Base-by-base conservation (phyloP, 2,888 invertebrate genomes). In the Agonopterix arenella region DNA sequence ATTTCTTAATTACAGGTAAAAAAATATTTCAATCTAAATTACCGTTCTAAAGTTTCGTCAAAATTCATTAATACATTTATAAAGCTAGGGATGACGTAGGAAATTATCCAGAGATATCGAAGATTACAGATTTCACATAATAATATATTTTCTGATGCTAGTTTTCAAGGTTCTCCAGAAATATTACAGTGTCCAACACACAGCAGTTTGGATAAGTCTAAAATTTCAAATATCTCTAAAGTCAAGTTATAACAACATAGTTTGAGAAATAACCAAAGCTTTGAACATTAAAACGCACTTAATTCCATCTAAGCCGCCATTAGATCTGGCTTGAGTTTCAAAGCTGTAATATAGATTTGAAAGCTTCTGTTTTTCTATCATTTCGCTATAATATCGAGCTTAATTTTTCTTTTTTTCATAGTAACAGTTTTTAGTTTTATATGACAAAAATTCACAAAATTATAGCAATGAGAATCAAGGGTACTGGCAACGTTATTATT, bases 331-430 rank as follows among this genome's bases (percentile, higher is more conserved):
- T 76, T 70, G 69, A 75, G 70, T 77, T 76, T 73, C 66, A 68
- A 79, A 66, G 84, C 84, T 88, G 85, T 88, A 85, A 76, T 70
- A 80, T 82, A 83, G 77, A 77, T 73, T 76, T 85, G 65, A 73
- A 74, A 83, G 84, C 84, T 84, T 84, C 64, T 66, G n/a, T 40
- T 75, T 76, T 81, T 77, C 72, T 73, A 54, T 77, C 66, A 78
- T 83, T 78, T 75, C 73, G 84, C 83, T 81, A 78, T 73, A 73
- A 76, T 76, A 64, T 74, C 53, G 68, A 78, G 82, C 82, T 83
- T 84, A 72, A 64, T 76, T 75, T 78, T 75, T 54, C 58, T 74
- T 72, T 62, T 70, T 76, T 80, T 81, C 72, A 78, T 74, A 66
- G 80, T 84, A 84, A 84, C 81, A 68, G 64, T 69, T 66, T 57